phyloP scores from a whole-genome alignment of 1,140 invertebrate species.

The Epicauta chinensis region DNA sequence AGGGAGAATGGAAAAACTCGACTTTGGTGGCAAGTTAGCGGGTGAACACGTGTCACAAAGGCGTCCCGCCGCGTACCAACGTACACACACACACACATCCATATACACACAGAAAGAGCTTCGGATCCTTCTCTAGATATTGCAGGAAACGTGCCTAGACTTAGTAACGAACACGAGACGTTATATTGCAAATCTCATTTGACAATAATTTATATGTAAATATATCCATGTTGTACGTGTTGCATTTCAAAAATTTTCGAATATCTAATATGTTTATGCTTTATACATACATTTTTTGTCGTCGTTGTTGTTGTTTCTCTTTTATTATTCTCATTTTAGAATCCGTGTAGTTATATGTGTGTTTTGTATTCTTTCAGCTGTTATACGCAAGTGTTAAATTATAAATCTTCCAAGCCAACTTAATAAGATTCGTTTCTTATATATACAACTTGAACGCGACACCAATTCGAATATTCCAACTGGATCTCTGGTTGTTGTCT shows the following conservation, averaged over 20 bases:
- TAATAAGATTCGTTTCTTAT: conserved; percentile 18
- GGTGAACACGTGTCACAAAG: conserved; percentile 28
- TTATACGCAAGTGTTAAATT: conserved; percentile 20
- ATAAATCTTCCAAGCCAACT: conserved; percentile 18
- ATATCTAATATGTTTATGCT: conserved; percentile 22
- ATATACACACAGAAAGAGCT: no score
- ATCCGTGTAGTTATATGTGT: neutral
- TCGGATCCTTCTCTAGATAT: conserved; percentile 33
- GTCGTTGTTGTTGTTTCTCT: neutral
- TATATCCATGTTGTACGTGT: conserved; percentile 36
- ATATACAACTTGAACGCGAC: conserved; percentile 7
- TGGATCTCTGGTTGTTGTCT: neutral
- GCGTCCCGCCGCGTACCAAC: conserved; percentile 17
- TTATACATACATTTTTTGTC: conserved; percentile 6
- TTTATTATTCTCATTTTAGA: neutral
- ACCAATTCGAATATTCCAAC: conserved; percentile 3
- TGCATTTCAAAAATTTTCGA: conserved; percentile 33
- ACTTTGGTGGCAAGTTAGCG: conserved; percentile 20
- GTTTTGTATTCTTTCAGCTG: conserved; percentile 6
- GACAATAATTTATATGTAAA: conserved; percentile 43
- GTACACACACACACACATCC: neutral
- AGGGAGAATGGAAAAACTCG: conserved; percentile 19
- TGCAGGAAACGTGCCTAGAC: conserved; percentile 32
- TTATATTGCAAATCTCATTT: conserved; percentile 42
- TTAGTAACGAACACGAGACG: conserved; percentile 28